These are phyloP conservation scores for Tachystola acroxantha DNA, from an alignment of 2,888 invertebrate species.

Conservation along the genomic window DNA sequence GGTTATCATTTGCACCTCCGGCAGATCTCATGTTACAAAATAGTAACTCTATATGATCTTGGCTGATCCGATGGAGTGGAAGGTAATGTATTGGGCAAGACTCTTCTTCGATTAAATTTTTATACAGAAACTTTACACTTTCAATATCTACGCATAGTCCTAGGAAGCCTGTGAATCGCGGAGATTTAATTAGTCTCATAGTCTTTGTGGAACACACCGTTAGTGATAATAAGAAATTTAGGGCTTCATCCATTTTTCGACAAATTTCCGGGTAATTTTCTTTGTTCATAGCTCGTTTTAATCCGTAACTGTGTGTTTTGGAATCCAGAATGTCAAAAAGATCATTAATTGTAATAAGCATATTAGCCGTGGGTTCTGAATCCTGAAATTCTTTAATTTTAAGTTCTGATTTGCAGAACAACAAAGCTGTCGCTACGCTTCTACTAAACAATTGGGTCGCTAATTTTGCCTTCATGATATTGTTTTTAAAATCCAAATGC, in stretches of 20 bases:
- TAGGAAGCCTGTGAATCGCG: conserved; percentile 5
- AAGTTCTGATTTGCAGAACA: conserved; percentile 1
- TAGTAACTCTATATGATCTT: conserved; percentile 11
- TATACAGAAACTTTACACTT: conserved; percentile 1
- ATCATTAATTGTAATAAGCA: conserved; percentile 4
- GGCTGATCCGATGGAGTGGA: conserved; percentile 5
- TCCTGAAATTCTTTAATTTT: neutral
- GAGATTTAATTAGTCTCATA: conserved; percentile 4
- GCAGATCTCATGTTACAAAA: conserved; percentile 9
- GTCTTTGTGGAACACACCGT: neutral
- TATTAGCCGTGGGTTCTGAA: neutral
- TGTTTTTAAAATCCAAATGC: conserved; percentile 10
- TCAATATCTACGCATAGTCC: conserved; percentile 8
- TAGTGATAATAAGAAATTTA: neutral
- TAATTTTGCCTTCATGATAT: conserved; percentile 15
- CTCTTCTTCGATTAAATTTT: neutral
- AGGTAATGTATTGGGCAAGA: conserved; percentile 4
- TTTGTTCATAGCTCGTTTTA: conserved; percentile 5
- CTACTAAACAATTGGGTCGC: conserved; percentile 12
- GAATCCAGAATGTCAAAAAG: conserved; percentile 11
- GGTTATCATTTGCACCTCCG: conserved; percentile 10
- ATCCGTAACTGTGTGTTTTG: conserved; percentile 4
- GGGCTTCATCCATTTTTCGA: neutral
- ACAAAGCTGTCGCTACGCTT: conserved; percentile 6
- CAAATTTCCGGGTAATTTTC: neutral